Evolutionary conservation across 2,113 vertebrate genomes (phyloP).

Genomic region (Chroicocephalus ridibundus): DNA sequence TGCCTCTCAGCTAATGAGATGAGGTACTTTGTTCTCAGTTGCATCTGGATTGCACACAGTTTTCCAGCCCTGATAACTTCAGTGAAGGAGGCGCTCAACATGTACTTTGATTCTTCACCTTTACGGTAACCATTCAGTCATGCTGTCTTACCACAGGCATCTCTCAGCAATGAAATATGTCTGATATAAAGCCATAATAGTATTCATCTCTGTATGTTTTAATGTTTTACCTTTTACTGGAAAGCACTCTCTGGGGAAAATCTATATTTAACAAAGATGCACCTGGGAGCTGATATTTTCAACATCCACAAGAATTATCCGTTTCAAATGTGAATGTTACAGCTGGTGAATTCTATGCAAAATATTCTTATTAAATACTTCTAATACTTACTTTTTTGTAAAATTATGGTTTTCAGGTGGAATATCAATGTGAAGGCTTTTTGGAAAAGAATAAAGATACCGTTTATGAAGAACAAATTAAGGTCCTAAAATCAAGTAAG

Average conservation of each 20-base stretch:
- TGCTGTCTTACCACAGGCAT: neutral
- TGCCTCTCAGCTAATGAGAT: neutral
- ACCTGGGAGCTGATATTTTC: neutral
- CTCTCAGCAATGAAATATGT: neutral
- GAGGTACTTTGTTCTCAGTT: neutral
- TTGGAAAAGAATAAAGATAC: conserved; percentile 99
- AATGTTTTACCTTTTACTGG: neutral
- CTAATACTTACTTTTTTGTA: neutral
- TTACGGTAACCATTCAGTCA: neutral
- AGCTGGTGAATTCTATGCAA: neutral
- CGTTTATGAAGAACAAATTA: conserved; percentile 97
- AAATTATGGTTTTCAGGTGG: conserved; percentile 81
- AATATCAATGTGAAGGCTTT: conserved; percentile 98
- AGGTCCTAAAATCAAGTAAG: conserved; percentile 96
- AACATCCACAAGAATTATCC: neutral
- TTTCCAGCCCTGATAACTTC: neutral
- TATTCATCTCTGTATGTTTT: neutral
- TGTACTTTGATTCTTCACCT: neutral
- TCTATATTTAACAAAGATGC: neutral
- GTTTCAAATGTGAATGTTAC: neutral
- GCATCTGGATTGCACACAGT: neutral
- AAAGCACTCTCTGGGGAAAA: neutral
- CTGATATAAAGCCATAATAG: neutral
- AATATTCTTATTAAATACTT: neutral
- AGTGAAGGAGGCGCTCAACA: neutral